These are phyloP conservation scores for Rhinichthys osculus DNA, from an alignment of 2,797 vertebrate species.

Conservation along the genomic window DNA sequence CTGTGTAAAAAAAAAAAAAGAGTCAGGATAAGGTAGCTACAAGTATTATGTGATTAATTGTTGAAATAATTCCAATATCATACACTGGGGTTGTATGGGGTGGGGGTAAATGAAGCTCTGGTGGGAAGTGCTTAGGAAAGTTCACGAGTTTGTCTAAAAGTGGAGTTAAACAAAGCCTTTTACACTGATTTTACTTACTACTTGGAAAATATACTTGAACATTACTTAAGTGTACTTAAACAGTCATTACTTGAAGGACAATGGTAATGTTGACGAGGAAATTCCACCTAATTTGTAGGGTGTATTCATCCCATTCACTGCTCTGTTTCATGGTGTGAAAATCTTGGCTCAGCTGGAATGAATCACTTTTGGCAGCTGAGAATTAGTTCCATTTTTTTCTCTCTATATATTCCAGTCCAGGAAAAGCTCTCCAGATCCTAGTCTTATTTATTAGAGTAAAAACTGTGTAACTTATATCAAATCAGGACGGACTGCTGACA, in stretches of 20 bases:
- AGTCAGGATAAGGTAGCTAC: too few species aligned
- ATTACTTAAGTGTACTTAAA: too few species aligned
- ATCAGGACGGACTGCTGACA: conserved; percentile 10
- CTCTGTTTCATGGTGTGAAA: conserved; percentile 9
- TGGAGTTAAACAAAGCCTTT: too few species aligned
- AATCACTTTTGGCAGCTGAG: background rate
- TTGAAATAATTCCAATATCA: too few species aligned
- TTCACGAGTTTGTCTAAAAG: too few species aligned
- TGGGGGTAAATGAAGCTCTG: too few species aligned
- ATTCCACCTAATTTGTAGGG: conserved; percentile 27
- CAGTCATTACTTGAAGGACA: conserved; percentile 28
- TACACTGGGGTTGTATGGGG: too few species aligned
- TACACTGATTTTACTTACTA: too few species aligned
- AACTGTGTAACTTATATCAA: conserved; percentile 17
- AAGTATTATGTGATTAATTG: too few species aligned
- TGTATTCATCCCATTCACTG: conserved; percentile 12
- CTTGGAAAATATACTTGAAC: too few species aligned
- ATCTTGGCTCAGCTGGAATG: conserved; percentile 23
- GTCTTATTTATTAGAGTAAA: conserved; percentile 29
- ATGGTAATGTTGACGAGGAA: conserved; percentile 5
- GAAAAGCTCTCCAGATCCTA: background rate
- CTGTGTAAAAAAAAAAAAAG: too few species aligned
- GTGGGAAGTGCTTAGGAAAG: too few species aligned
- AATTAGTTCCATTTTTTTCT: background rate
- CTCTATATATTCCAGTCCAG: background rate